Conservation (phyloP, 1,140 invertebrate species). For the Phocides pigmalion region DNA sequence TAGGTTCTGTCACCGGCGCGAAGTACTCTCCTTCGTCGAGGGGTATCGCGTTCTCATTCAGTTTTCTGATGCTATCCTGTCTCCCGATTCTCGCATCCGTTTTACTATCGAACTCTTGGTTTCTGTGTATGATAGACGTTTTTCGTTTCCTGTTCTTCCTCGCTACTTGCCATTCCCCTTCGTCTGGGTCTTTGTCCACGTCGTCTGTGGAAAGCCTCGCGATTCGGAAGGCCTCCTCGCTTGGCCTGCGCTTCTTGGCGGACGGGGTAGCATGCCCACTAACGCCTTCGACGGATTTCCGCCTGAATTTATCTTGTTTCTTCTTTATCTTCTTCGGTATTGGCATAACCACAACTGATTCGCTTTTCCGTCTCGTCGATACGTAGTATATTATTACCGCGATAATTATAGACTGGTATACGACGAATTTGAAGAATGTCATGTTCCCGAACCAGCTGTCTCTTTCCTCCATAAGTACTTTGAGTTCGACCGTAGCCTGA, state of each 20-base stretch:
- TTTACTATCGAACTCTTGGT: slow-evolving; percentile 49
- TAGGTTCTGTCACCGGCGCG: slow-evolving; percentile 73
- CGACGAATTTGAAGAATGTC: slow-evolving; percentile 81
- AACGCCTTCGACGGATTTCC: slow-evolving; percentile 86
- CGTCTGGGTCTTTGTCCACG: slow-evolving; percentile 78
- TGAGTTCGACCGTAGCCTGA: slow-evolving; percentile 83
- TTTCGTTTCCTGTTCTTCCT: slow-evolving; percentile 72
- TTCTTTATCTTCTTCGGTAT: slow-evolving; percentile 65
- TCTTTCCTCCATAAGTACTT: slow-evolving; percentile 86
- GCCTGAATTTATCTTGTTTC: slow-evolving; percentile 77
- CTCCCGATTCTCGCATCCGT: slow-evolving; percentile 32
- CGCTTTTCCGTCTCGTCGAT: slow-evolving; percentile 54
- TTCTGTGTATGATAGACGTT: slow-evolving; percentile 66
- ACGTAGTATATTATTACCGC: slow-evolving; percentile 72
- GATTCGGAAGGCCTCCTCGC: slow-evolving; percentile 91
- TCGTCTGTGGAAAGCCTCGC: slow-evolving; percentile 83
- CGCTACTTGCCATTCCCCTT: slow-evolving; percentile 79
- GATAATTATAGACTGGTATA: slow-evolving; percentile 71
- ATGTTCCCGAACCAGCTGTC: slow-evolving; percentile 86
- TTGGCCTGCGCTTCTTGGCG: slow-evolving; percentile 87
- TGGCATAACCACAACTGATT: slow-evolving; percentile 56
- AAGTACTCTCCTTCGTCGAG: slow-evolving; percentile 78
- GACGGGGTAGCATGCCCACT: slow-evolving; percentile 77
- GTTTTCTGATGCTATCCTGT: slow-evolving; percentile 64
- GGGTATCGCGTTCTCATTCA: slow-evolving; percentile 72